Evolutionary conservation across 2,113 vertebrate species (phyloP).

Genomic region (Halcyon malimbica): DNA sequence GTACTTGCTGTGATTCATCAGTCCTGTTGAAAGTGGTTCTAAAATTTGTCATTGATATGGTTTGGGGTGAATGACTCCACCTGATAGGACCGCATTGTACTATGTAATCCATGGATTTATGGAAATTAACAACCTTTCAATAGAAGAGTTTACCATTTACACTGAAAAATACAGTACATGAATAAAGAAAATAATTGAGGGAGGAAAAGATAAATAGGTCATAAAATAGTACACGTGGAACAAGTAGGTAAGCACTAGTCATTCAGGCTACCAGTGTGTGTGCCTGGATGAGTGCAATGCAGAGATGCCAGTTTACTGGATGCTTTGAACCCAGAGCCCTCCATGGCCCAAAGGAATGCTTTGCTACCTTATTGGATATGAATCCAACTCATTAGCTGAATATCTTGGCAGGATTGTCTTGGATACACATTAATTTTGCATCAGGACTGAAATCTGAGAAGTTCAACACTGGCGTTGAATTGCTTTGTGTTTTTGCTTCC

Average conservation of each 20-base stretch:
- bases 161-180: background rate
- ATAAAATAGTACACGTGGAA: background rate
- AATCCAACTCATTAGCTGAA: background rate
- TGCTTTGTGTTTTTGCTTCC: background rate
- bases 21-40: background rate
- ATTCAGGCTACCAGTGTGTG: background rate
- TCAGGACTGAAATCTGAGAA: background rate
- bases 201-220: background rate
- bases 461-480: background rate
- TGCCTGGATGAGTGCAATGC: background rate
- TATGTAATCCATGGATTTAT: background rate
- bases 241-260: background rate
- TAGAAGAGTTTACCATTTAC: background rate
- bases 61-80: background rate
- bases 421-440: background rate
- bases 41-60: background rate
- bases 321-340: background rate
- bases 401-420: background rate
- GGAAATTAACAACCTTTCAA: background rate
- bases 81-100: background rate
- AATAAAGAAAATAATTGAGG: background rate
- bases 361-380: background rate
- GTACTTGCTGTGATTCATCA: background rate
- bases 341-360: background rate
- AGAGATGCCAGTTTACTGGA: background rate